phyloP scores from a whole-genome alignment of 2,113 vertebrate genomes.

The Perccottus glenii region DNA sequence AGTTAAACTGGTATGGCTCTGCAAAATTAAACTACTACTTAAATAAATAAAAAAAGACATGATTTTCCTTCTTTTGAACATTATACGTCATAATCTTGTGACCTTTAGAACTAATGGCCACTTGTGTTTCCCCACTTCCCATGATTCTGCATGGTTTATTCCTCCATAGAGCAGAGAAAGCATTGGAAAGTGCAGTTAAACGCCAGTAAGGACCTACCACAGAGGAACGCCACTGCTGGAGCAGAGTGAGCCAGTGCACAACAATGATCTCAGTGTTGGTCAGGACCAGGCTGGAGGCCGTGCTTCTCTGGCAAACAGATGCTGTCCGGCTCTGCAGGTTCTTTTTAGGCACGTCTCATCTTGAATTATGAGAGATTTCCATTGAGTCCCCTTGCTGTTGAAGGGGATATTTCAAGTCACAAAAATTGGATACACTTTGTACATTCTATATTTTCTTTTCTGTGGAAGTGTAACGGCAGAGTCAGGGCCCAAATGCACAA shows the following conservation, averaged over 20 bases:
- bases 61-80: background rate
- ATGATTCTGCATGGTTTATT: slow-evolving; percentile 24
- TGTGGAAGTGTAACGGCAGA: too few relatives aligned
- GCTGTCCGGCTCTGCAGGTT: slow-evolving; percentile 42
- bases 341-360: slow-evolving; percentile 33
- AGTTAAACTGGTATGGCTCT: too few relatives aligned
- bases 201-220: slow-evolving; percentile 42
- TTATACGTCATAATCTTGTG: background rate
- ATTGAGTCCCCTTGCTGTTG: too few relatives aligned
- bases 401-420: too few relatives aligned
- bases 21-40: background rate
- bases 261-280: slow-evolving; percentile 62
- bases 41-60: background rate
- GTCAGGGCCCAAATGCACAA: too few relatives aligned
- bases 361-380: too few relatives aligned
- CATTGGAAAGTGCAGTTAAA: slow-evolving; percentile 40
- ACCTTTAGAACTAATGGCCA: background rate
- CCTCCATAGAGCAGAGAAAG: slow-evolving; percentile 28
- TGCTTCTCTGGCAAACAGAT: slow-evolving; percentile 42
- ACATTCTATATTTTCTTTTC: too few relatives aligned
- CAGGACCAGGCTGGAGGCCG: slow-evolving; percentile 42
- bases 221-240: slow-evolving; percentile 15
- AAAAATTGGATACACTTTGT: too few relatives aligned
- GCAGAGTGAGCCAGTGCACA: slow-evolving; percentile 26
- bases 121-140: background rate